Evolutionary conservation across 2,888 invertebrate genomes (phyloP).

Genomic region (Spisula solida): DNA sequence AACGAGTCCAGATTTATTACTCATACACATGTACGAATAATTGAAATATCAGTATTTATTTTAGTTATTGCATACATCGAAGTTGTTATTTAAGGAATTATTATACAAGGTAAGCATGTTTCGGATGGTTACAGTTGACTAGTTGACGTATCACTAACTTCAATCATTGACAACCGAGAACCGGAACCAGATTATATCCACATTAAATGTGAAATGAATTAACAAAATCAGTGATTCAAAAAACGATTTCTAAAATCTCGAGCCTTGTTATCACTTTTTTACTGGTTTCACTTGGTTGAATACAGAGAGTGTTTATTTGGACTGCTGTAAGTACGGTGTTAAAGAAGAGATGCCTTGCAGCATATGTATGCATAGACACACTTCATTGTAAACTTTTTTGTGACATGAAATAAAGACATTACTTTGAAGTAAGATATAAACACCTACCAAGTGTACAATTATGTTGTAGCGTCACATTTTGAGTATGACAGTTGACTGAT

Average conservation of each 20-base stretch:
- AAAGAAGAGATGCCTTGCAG: background rate
- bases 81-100: background rate
- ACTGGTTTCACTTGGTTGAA: background rate
- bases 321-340: background rate
- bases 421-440: slow-evolving; percentile 17
- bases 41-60: background rate
- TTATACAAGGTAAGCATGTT: background rate
- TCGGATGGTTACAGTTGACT: background rate
- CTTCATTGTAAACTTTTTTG: background rate
- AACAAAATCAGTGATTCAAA: slow-evolving; percentile 9
- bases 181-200: background rate
- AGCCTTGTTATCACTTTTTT: background rate
- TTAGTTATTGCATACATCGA: background rate
- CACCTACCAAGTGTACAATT: background rate
- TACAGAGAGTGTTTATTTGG: background rate
- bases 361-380: background rate
- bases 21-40: background rate
- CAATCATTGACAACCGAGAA: background rate
- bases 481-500: background rate
- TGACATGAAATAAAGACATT: background rate
- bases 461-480: slow-evolving; percentile 2
- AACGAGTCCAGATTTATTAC: too few relatives aligned
- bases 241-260: background rate
- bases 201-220: background rate
- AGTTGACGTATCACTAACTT: background rate